Evolutionary conservation across 2,797 vertebrate genomes (phyloP).

Genomic region (Xiphorhynchus erythropygius): DNA sequence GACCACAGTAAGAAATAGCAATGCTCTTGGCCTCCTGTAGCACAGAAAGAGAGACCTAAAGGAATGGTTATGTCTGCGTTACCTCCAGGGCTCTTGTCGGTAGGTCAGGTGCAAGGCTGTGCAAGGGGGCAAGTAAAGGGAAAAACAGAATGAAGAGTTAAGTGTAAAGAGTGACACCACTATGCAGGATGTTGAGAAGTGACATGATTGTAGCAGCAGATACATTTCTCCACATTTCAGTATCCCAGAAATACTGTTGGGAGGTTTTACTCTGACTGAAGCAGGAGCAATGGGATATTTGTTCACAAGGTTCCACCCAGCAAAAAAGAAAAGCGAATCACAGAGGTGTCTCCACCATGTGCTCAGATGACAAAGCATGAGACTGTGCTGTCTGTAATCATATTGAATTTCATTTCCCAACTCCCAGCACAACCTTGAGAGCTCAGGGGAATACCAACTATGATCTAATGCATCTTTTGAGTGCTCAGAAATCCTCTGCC

Average conservation of each 20-base stretch:
- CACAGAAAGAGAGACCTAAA: background rate
- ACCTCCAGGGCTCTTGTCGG: background rate
- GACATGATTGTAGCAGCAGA: background rate
- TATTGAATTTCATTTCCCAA: background rate
- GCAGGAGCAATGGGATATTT: background rate
- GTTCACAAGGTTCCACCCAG: background rate
- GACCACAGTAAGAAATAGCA: background rate
- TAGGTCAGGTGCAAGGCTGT: background rate
- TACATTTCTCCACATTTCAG: background rate
- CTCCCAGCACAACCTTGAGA: background rate
- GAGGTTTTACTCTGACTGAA: background rate
- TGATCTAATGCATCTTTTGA: background rate
- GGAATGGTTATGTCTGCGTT: background rate
- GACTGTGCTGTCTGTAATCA: background rate
- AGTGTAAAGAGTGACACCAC: background rate
- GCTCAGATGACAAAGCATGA: slow-evolving; percentile 30
- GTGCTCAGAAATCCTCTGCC: background rate
- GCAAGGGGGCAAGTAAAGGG: background rate
- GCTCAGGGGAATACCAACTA: background rate
- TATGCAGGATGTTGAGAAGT: background rate
- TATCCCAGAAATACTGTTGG: background rate
- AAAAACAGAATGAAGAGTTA: background rate
- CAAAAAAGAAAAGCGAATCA: background rate
- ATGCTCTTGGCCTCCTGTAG: background rate
- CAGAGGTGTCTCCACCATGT: background rate